Evolutionary conservation across 35 echinoderm and acorn worm genomes (phyloP).

Genomic region (Hemicentrotus pulcherrimus): DNA sequence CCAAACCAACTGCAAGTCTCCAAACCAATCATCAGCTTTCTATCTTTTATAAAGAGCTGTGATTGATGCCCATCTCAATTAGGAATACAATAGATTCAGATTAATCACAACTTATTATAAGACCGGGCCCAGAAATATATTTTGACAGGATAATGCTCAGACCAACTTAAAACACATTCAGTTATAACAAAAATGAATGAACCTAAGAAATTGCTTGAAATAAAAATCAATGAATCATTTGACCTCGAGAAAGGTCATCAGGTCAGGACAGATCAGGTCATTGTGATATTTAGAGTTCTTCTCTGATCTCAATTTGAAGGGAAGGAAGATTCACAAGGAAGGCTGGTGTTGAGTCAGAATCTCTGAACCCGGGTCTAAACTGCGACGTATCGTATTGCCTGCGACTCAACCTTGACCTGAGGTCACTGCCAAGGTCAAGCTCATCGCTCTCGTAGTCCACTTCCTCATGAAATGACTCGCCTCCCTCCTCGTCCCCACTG

Average conservation of each 20-base stretch:
- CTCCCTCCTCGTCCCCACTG: slow-evolving; percentile 55
- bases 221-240: neutral
- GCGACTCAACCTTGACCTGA: slow-evolving; percentile 60
- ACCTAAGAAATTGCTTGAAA: too few relatives aligned
- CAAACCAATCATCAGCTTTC: too few relatives aligned
- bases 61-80: too few relatives aligned
- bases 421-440: slow-evolving; percentile 50
- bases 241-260: neutral
- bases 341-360: slow-evolving; percentile 30
- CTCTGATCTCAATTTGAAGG: slow-evolving; percentile 68
- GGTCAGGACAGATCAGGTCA: neutral
- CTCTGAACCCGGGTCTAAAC: neutral
- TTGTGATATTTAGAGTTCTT: slow-evolving; percentile 51
- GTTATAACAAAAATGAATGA: too few relatives aligned
- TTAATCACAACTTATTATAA: too few relatives aligned
- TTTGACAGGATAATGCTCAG: too few relatives aligned
- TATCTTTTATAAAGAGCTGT: too few relatives aligned
- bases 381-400: neutral
- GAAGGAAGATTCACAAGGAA: slow-evolving; percentile 67
- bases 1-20: too few relatives aligned
- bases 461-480: slow-evolving; percentile 21
- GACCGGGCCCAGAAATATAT: too few relatives aligned
- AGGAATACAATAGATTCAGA: too few relatives aligned
- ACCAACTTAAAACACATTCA: too few relatives aligned
- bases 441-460: slow-evolving; percentile 10